Evolutionary conservation across 2,888 invertebrate species (phyloP), one percentile per base, ranked within the genome.

Genomic region (Alsophila aescularia): DNA sequence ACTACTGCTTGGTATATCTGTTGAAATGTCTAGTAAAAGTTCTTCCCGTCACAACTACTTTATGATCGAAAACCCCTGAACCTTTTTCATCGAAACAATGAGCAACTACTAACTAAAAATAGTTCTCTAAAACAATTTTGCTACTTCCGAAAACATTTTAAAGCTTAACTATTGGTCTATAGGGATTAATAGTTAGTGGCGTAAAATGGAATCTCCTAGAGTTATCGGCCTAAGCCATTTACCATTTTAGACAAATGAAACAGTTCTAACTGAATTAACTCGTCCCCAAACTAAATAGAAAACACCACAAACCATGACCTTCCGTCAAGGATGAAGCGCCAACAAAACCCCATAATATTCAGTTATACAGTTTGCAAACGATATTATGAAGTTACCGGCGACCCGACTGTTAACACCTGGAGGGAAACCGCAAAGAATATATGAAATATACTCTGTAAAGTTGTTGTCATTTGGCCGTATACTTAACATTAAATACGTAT

Each of bases 321-420:
- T 43, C 31, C 14, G 36, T 27, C 36, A 45, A 15, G 14, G 27
- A 36, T 41, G 49, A 47, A 52, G 61, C 57, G 47, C 41, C 50
- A 49, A 52, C 53, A 55, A 58, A 55, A 44, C 34, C 15, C 57
- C 56, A 56, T 58, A 51, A 54, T 54, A 57, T 52, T 45, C 36
- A 34, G 42, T 43, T 45, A 49, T 39, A 29, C 16, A 47, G 37
- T 51, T 47, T 29, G 29, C 48, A 54, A 58, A 60, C 52, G 47
- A 36, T 39, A 56, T 62, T 58, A 64, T 42, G n/a, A 53, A 58
- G 57, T 58, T 56, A 39, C 31, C 34, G 36, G 44, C 14, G 31
- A 49, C 54, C 43, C 45, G 16, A 45, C 14, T 32, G 58, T 68
- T 62, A 69, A 57, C 65, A 67, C 61, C 44, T 67, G 66, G n/a